Percentiles rank a stretch among this genome's conserved stretches.
phyloP scores from a whole-genome alignment of 1,140 invertebrate genomes.

The Rhynchophorus ferrugineus region DNA sequence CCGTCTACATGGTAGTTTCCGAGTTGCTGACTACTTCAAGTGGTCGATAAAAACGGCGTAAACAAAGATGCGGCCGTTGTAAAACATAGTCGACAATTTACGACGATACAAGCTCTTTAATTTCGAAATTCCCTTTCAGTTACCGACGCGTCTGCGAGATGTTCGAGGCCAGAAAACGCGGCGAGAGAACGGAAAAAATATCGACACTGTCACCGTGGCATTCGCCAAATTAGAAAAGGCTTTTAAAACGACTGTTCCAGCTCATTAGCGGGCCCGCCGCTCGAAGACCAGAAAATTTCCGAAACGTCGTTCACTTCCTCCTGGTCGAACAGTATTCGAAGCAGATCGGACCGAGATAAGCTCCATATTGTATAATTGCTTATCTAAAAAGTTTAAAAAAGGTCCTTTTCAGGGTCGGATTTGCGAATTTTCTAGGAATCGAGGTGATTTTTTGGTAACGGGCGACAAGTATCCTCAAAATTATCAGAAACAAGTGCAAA shows the following conservation, averaged over 20 bases:
- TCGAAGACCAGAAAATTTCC: neutral
- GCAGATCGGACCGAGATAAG: neutral
- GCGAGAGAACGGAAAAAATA: neutral
- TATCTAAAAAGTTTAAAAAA: no score
- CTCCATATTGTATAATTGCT: neutral
- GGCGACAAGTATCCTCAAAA: no score
- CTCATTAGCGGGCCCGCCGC: neutral
- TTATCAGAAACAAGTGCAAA: no score
- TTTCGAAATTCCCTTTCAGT: no score
- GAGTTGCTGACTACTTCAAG: no score
- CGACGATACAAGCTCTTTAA: neutral
- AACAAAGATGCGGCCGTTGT: neutral
- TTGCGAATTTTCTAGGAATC: no score
- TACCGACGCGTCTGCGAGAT: neutral
- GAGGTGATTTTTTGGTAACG: no score
- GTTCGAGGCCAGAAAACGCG: neutral
- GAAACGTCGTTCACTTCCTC: neutral
- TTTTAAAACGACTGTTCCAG: constrained; percentile 8
- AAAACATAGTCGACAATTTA: neutral
- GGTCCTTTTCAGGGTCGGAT: no score
- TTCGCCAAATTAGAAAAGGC: constrained; percentile 7
- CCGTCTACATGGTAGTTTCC: no score
- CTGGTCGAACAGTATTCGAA: neutral
- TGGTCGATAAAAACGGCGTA: no score
- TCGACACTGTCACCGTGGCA: neutral